These are phyloP conservation scores for Teleiodes luculella DNA, from an alignment of 2,888 invertebrate genomes.

Conservation along the genomic window DNA sequence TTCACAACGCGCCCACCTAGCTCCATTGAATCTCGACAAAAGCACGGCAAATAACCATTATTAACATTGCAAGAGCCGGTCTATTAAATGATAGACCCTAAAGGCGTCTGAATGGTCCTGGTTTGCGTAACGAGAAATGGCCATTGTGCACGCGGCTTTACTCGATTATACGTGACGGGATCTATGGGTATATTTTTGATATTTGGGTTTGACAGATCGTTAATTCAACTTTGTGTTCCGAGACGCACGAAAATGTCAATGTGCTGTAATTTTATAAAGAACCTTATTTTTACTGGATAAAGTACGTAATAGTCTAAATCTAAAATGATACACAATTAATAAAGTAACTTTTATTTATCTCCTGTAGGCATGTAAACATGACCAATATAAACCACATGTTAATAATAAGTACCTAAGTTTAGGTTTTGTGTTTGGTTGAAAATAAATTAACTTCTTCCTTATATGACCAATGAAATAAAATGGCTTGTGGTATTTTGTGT, in stretches of 20 bases:
- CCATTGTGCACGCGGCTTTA: slow-evolving; percentile 13
- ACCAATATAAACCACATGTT: too few relatives aligned
- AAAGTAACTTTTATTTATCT: too few relatives aligned
- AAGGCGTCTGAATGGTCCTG: slow-evolving; percentile 36
- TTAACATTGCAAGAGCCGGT: slow-evolving; percentile 51
- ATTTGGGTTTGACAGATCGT: slow-evolving; percentile 1
- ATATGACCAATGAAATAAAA: too few relatives aligned
- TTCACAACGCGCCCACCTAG: slow-evolving; percentile 69
- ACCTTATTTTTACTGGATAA: neutral
- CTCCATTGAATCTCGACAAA: slow-evolving; percentile 70
- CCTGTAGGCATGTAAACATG: too few relatives aligned
- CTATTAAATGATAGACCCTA: slow-evolving; percentile 57
- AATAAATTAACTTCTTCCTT: too few relatives aligned
- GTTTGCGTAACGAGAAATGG: slow-evolving; percentile 18
- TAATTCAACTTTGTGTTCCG: neutral
- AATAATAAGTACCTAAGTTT: too few relatives aligned
- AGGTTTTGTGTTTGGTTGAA: too few relatives aligned
- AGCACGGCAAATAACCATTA: slow-evolving; percentile 71
- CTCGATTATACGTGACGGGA: neutral
- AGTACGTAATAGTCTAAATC: too few relatives aligned
- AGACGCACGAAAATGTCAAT: neutral
- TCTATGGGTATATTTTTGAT: neutral
- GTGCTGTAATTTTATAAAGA: neutral
- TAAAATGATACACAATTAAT: too few relatives aligned
- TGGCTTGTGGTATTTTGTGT: too few relatives aligned